These are phyloP conservation scores for Patella ulyssiponensis DNA, from an alignment of 2,888 invertebrate genomes.

Conservation along the genomic window DNA sequence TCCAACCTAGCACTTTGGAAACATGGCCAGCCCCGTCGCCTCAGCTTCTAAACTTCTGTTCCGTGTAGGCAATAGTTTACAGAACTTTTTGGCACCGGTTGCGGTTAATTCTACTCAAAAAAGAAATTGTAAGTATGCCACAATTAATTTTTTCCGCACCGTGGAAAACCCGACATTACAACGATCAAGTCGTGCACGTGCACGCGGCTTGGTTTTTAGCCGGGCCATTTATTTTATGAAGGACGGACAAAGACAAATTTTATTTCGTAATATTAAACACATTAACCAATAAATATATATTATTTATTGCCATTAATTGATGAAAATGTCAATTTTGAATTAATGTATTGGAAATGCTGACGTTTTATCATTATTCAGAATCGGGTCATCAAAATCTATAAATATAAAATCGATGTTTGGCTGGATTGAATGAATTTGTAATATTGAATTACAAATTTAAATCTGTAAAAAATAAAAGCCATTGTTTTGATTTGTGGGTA, in stretches of 20 bases:
- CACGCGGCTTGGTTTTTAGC: not conserved
- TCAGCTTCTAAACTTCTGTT: conserved; percentile 56
- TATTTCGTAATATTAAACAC: too few species aligned
- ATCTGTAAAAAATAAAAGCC: too few species aligned
- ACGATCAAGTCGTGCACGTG: not conserved
- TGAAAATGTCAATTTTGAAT: too few species aligned
- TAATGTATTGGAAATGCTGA: too few species aligned
- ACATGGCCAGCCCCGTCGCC: conserved; percentile 62
- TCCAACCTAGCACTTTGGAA: conserved; percentile 32
- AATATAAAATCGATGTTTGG: too few species aligned
- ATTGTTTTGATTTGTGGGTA: too few species aligned
- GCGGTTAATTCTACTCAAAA: conserved; percentile 49
- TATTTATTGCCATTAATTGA: too few species aligned
- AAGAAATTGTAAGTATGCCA: conserved; percentile 64
- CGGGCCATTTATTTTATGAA: not conserved
- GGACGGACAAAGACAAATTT: conserved; percentile 8
- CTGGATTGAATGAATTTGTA: too few species aligned
- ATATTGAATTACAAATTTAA: too few species aligned
- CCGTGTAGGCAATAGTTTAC: conserved; percentile 52
- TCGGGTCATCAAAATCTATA: too few species aligned
- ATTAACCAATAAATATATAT: too few species aligned
- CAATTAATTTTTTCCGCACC: not conserved
- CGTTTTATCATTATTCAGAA: too few species aligned
- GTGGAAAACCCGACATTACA: conserved; percentile 1
- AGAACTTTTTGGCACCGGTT: conserved; percentile 59